Conservation (phyloP, 1,140 invertebrate genomes). For the Hirudo medicinalis region DNA sequence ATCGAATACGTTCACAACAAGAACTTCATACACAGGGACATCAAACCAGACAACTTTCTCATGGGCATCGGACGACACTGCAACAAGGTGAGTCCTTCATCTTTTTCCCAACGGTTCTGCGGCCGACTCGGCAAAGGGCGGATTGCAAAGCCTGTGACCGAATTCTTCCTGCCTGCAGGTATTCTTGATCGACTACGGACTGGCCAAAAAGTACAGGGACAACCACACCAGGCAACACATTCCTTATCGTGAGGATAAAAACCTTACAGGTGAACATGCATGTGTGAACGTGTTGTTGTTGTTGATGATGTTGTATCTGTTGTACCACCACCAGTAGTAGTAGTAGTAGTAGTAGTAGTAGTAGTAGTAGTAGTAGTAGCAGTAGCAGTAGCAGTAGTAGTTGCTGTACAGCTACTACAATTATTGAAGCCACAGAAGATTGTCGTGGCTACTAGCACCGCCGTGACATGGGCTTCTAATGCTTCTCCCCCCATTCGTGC, state of each 20-base stretch:
- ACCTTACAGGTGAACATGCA: constrained; percentile 53
- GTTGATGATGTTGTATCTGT: not conserved
- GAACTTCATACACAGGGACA: constrained; percentile 52
- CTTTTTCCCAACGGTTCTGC: too few relatives aligned
- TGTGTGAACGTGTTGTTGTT: not conserved
- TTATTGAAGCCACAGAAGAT: not conserved
- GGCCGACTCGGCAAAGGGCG: too few relatives aligned
- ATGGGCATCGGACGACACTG: constrained; percentile 88
- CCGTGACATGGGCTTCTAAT: too few relatives aligned
- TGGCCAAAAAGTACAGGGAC: constrained; percentile 90
- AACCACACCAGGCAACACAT: constrained; percentile 75
- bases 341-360: not conserved
- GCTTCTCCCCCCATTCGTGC: not conserved
- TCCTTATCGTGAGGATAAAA: constrained; percentile 87
- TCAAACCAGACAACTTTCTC: constrained; percentile 43
- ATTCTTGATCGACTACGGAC: constrained; percentile 91
- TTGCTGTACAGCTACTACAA: not conserved
- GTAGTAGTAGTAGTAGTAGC: not conserved
- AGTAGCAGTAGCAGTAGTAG: too few relatives aligned
- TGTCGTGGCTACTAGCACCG: too few relatives aligned
- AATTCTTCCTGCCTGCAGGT: constrained; percentile 35
- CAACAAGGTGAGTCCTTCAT: constrained; percentile 54
- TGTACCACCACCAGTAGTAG: not conserved
- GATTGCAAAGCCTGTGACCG: too few relatives aligned
- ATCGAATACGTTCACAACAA: constrained; percentile 55